These are phyloP conservation scores for Bilobella aurantiaca DNA, from an alignment of 1,140 invertebrate genomes.

Conservation along the genomic window DNA sequence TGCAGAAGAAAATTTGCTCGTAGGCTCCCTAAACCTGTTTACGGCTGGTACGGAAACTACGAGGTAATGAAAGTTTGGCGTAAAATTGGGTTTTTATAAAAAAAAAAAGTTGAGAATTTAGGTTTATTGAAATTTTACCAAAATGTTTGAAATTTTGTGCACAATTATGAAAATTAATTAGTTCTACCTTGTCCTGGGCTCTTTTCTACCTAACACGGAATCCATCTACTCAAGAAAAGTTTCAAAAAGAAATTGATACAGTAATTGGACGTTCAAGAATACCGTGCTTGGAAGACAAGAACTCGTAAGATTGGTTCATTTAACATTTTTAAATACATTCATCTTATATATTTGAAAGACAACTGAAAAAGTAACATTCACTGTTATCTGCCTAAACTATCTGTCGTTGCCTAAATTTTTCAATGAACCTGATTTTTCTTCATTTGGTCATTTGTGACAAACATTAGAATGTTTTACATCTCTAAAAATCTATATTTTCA, in stretches of 20 bases:
- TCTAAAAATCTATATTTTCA: no score
- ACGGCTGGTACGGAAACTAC: slow-evolving; percentile 1
- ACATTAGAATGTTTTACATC: no score
- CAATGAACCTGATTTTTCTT: no score
- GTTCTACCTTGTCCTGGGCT: slow-evolving; percentile 11
- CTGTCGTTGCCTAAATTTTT: no score
- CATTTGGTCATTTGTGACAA: no score
- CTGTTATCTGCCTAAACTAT: no score
- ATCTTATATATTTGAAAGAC: no score
- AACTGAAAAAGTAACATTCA: no score
- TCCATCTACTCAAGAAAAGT: slow-evolving; percentile 13
- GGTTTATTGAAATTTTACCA: not conserved
- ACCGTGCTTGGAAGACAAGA: not conserved
- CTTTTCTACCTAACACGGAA: slow-evolving; percentile 10
- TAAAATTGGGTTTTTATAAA: no score
- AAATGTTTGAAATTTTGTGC: not conserved
- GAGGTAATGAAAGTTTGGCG: not conserved
- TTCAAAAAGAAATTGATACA: slow-evolving; percentile 15
- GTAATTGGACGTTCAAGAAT: slow-evolving; percentile 7
- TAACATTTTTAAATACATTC: not conserved
- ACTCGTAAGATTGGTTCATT: not conserved
- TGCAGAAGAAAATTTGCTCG: not conserved
- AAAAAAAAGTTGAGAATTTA: no score
- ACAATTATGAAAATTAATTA: no score
- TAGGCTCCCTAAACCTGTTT: not conserved